Base-by-base conservation (phyloP, 2,888 invertebrate genomes). In the Siphlonurus alternatus region DNA sequence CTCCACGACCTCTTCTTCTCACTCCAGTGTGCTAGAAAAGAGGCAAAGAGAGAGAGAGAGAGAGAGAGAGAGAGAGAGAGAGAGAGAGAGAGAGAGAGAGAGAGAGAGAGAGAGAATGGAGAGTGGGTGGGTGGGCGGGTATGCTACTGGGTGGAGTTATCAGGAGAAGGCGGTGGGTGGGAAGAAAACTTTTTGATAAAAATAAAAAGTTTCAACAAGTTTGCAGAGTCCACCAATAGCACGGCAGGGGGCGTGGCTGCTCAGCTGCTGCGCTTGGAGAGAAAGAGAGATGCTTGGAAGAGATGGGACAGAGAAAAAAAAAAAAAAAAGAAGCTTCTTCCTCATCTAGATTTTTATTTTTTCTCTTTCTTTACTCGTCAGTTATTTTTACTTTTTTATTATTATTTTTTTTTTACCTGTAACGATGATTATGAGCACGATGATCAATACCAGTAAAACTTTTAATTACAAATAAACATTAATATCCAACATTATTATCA, bases 171-270 rank as follows among this genome's bases (percentile, higher is more conserved):
- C n/a, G 56, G 56, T 56, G 56, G 56, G 56, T 56, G 56, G 56
- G 56, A 56, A 56, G 56, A 56, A 56, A 56, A 56, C 56, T 56
- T 56, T 56, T 56, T 56, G 56, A 56, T 56, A 56, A 56, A 56
- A 56, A 56, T 56, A 56, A 56, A 56, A 56, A 56, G 56, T 56
- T 56, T 56, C 56, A 56, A 56, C 56, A 56, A 56, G 56, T 56
- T 56, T 56, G 5, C 56, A 10, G 56, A 56, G 56, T 56, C 22
- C 56, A 20, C 56, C 56, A 56, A 56, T 56, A 22, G 56, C 56
- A 56, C 56, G 7, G 56, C n/a, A n/a, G 56, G 5, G 56, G 56
- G 56, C 56, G 56, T 56, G 56, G 56, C 56, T 22, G 22, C 56
- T 56, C 7, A 5, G 15, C 7, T 15, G 38, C n/a, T n/a, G n/a